phyloP scores from a whole-genome alignment of 92 coral and sea anemone species.

The Pocillopora grandis region DNA sequence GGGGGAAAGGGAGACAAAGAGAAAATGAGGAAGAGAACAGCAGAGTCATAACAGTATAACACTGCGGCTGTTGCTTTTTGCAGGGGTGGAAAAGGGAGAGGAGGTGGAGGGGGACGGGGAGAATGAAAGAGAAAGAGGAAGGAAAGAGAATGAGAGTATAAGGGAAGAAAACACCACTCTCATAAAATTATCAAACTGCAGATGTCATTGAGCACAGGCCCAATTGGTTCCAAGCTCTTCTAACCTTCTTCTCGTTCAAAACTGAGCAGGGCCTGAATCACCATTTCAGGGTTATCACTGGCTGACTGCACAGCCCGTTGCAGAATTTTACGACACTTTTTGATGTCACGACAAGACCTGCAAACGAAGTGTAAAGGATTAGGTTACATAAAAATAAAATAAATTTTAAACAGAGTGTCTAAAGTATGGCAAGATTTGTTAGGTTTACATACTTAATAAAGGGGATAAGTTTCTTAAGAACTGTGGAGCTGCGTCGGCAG shows the following conservation, averaged over 20 bases:
- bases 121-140: background rate
- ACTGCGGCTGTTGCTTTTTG: too few species aligned
- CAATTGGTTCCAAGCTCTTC: background rate
- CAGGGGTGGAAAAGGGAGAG: too few species aligned
- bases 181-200: background rate
- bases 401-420: background rate
- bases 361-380: background rate
- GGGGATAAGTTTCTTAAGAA: too few species aligned
- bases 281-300: conserved; percentile 89
- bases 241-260: conserved; percentile 98
- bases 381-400: background rate
- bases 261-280: conserved; percentile 80
- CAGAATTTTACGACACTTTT: conserved; percentile 81
- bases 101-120: too few species aligned
- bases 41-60: too few species aligned
- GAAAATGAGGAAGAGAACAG: too few species aligned
- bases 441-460: too few species aligned
- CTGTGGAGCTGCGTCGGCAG: too few species aligned
- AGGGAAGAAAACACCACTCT: background rate
- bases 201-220: too few species aligned
- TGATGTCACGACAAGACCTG: conserved; percentile 74
- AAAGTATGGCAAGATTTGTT: background rate
- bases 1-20: too few species aligned
- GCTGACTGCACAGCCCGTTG: conserved; percentile 90
- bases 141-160: background rate